These are phyloP conservation scores for Macroglossus sobrinus DNA, from an alignment of 2,113 vertebrate genomes.

Conservation along the genomic window DNA sequence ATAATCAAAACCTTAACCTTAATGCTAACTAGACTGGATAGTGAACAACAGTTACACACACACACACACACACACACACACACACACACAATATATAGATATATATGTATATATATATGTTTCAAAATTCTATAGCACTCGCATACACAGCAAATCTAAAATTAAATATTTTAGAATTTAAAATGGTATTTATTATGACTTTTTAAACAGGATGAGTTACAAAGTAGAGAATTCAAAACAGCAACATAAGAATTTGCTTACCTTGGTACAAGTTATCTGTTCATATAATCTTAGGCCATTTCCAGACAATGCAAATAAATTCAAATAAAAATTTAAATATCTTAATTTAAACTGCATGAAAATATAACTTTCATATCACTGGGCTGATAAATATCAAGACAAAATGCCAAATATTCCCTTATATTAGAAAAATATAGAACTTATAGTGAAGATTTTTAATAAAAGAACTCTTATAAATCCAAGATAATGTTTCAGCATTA, in stretches of 20 bases:
- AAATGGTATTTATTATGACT: constrained; percentile 73
- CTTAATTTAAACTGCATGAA: constrained; percentile 62
- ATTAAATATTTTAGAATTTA: constrained; percentile 73
- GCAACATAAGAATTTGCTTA: not conserved
- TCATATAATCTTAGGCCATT: constrained; percentile 59
- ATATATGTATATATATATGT: not conserved
- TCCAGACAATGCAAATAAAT: constrained; percentile 48
- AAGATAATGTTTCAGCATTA: constrained; percentile 45
- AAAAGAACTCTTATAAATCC: constrained; percentile 53
- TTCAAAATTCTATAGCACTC: constrained; percentile 17
- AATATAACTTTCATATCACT: constrained; percentile 50
- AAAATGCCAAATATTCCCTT: constrained; percentile 62
- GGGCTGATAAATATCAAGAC: constrained; percentile 44
- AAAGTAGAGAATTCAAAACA: constrained; percentile 70
- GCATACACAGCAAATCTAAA: constrained; percentile 37
- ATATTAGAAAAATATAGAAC: constrained; percentile 59
- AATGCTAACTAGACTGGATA: not conserved
- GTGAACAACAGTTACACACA: not conserved
- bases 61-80: not conserved
- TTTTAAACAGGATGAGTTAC: constrained; percentile 66
- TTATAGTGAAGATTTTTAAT: constrained; percentile 43
- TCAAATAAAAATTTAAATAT: constrained; percentile 63
- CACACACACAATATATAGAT: not conserved
- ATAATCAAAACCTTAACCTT: not conserved
- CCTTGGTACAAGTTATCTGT: constrained; percentile 23